Percentiles rank a stretch among this genome's conserved stretches.
These are phyloP conservation scores for Psittacula cyanocephala DNA, from an alignment of 2,113 vertebrate species.

Conservation along the genomic window DNA sequence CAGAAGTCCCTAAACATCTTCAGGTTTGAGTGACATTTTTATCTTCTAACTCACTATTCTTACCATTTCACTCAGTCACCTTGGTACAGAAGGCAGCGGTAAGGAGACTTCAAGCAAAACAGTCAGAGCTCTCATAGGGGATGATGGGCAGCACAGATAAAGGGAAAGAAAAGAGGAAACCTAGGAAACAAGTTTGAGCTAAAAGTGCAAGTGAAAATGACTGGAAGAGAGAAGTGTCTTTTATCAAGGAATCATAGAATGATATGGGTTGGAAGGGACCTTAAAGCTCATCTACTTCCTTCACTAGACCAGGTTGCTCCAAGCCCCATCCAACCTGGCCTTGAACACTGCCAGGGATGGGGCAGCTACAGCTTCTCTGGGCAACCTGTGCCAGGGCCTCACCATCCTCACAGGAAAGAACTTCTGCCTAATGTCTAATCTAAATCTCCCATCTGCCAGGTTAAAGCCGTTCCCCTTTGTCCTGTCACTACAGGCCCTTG, in stretches of 20 bases:
- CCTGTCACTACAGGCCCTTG: background rate
- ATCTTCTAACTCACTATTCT: background rate
- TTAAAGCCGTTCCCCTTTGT: background rate
- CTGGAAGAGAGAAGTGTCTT: background rate
- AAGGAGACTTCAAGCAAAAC: background rate
- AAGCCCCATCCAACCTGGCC: background rate
- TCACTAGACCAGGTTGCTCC: background rate
- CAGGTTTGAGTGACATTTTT: background rate
- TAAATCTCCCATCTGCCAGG: background rate
- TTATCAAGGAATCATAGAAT: background rate
- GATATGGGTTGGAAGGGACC: background rate
- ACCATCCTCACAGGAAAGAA: background rate
- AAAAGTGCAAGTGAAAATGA: background rate
- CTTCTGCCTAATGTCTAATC: background rate
- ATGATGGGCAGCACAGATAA: rapidly evolving
- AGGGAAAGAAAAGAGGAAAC: background rate
- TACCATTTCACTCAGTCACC: background rate
- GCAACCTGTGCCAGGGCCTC: background rate
- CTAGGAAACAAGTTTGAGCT: background rate
- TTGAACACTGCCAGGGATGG: background rate
- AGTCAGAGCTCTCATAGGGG: rapidly evolving
- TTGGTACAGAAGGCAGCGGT: background rate
- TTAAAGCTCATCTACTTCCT: background rate
- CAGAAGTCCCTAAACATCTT: background rate
- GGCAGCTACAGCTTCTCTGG: background rate